These are phyloP conservation scores for Seladonia tumulorum DNA, from an alignment of 2,888 invertebrate genomes.

Conservation along the genomic window DNA sequence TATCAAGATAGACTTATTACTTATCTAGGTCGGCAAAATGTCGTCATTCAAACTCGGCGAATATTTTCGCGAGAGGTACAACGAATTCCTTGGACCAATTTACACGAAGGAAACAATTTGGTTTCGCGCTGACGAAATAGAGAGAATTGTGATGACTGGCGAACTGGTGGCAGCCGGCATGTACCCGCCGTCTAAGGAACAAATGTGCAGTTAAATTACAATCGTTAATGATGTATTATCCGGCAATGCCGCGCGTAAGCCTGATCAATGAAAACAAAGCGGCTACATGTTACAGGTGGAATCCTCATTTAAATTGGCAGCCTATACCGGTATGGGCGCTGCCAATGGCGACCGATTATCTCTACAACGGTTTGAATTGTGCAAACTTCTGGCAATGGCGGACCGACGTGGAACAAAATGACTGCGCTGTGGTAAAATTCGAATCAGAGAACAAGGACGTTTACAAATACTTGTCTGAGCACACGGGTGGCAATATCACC, in stretches of 20 bases:
- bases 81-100: slow-evolving; percentile 26
- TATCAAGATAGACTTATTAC: not conserved
- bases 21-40: slow-evolving; percentile 40
- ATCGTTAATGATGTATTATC: not conserved
- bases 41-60: slow-evolving; percentile 39
- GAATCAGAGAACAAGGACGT: slow-evolving; percentile 6
- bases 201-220: slow-evolving; percentile 73
- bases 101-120: slow-evolving; percentile 35
- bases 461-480: slow-evolving; percentile 33
- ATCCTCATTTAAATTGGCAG: slow-evolving; percentile 87
- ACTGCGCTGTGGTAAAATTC: not conserved
- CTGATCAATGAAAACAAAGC: not conserved
- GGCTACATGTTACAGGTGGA: slow-evolving; percentile 83
- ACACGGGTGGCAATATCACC: slow-evolving; percentile 46
- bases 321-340: slow-evolving; percentile 84
- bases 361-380: slow-evolving; percentile 36
- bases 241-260: not conserved
- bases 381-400: slow-evolving; percentile 23
- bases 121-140: slow-evolving; percentile 74
- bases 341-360: slow-evolving; percentile 35
- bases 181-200: slow-evolving; percentile 86
- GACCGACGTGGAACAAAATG: slow-evolving; percentile 1
- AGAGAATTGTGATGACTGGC: slow-evolving; percentile 90
- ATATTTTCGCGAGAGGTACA: slow-evolving; percentile 42
- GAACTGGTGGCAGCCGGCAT: slow-evolving; percentile 88